Percentiles rank a stretch among this genome's conserved stretches.
Evolutionary conservation across 2,113 vertebrate species (phyloP).

Genomic region (Rhombomys opimus): DNA sequence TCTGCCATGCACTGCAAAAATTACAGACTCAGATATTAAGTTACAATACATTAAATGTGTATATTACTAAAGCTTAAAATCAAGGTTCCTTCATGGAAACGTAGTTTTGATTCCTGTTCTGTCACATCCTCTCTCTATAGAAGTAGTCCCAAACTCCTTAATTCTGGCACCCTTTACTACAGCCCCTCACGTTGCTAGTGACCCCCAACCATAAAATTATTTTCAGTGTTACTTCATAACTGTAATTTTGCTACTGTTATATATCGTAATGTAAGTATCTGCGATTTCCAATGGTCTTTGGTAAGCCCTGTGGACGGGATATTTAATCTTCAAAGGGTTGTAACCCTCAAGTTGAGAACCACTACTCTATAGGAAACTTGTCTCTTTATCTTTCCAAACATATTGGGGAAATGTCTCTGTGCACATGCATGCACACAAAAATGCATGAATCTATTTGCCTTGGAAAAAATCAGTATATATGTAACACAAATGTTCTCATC

Average conservation of each 20-base stretch:
- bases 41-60: not conserved
- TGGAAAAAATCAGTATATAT: not conserved
- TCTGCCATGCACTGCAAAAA: not conserved
- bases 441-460: not conserved
- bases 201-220: not conserved
- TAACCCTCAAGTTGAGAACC: not conserved
- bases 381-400: not conserved
- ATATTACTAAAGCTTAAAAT: not conserved
- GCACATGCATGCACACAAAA: not conserved
- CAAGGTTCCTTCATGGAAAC: conserved; percentile 9
- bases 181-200: not conserved
- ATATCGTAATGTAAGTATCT: not conserved
- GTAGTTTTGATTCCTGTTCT: not conserved
- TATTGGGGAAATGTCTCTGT: not conserved
- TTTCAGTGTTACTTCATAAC: not conserved
- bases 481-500: not conserved
- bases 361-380: not conserved
- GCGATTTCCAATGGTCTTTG: not conserved
- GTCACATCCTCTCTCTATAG: not conserved
- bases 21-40: not conserved
- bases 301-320: not conserved
- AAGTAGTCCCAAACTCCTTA: not conserved
- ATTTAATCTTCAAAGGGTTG: not conserved
- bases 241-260: not conserved
- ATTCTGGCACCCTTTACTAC: not conserved